Conservation (phyloP, 2,797 vertebrate species). For the Cossypha polioptera region DNA sequence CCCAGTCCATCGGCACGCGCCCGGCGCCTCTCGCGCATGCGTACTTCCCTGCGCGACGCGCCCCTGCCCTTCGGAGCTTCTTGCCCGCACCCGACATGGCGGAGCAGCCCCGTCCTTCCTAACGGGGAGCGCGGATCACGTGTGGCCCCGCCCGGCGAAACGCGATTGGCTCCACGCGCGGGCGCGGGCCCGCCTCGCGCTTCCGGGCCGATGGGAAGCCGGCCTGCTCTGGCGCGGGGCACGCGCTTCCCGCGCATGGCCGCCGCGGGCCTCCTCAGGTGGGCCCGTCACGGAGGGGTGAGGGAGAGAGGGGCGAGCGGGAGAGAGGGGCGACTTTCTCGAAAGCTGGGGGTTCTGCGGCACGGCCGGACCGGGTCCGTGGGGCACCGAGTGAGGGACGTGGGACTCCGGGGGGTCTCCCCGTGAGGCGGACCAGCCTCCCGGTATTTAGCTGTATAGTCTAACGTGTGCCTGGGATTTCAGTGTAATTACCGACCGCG, state of each 20-base stretch:
- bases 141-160: accelerated
- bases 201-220: background rate
- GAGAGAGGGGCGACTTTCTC: no score
- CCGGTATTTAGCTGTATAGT: accelerated
- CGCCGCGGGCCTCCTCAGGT: accelerated
- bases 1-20: constrained; percentile 80
- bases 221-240: accelerated
- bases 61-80: no score
- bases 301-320: no score
- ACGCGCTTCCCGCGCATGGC: background rate
- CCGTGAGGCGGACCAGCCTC: accelerated
- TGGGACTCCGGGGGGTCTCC: accelerated
- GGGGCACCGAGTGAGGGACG: accelerated
- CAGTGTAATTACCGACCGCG: accelerated
- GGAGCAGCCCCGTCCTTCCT: no score
- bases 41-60: no score
- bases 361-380: accelerated
- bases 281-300: accelerated
- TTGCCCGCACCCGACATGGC: no score
- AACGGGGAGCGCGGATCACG: accelerated
- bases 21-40: background rate
- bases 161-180: background rate
- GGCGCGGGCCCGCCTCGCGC: accelerated
- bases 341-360: accelerated
- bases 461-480: accelerated